Conservation (phyloP, 2,888 invertebrate species). For the Leucoptera coffeella region DNA sequence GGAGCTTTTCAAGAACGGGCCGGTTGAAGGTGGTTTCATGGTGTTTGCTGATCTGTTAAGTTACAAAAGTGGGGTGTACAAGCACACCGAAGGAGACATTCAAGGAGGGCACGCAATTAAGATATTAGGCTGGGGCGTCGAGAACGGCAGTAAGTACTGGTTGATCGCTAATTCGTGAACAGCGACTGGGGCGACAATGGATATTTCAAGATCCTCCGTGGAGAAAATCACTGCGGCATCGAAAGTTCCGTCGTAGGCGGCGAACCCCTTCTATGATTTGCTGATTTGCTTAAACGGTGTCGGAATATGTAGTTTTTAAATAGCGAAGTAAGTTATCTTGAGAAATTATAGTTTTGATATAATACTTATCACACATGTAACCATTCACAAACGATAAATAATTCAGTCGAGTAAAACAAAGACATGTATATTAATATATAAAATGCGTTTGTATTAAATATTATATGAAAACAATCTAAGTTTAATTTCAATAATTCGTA, state of each 20-base stretch:
- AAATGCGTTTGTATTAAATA: no score
- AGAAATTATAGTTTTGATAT: no score
- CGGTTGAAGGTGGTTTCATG: conserved; percentile 83
- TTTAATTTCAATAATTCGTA: no score
- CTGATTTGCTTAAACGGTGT: no score
- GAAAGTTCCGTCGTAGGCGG: conserved; percentile 66
- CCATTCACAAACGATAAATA: no score
- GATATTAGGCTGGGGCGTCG: conserved; percentile 86
- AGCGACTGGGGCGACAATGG: conserved; percentile 87
- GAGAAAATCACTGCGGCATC: conserved; percentile 71
- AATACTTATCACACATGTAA: no score
- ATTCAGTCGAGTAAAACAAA: no score
- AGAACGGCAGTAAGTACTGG: conserved; percentile 77
- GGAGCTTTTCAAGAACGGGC: conserved; percentile 82
- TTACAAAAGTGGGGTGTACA: conserved; percentile 72
- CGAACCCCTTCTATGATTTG: conserved; percentile 54
- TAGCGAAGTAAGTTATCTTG: no score
- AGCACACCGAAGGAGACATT: conserved; percentile 63
- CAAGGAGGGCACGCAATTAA: conserved; percentile 86
- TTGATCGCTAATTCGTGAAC: conserved; percentile 89
- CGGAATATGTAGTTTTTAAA: no score
- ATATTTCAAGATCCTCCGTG: conserved; percentile 82
- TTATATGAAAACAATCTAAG: no score
- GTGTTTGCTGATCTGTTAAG: conserved; percentile 79
- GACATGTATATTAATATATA: no score